Base-by-base conservation (phyloP, 2,888 invertebrate species). In the Anodontia alba region DNA sequence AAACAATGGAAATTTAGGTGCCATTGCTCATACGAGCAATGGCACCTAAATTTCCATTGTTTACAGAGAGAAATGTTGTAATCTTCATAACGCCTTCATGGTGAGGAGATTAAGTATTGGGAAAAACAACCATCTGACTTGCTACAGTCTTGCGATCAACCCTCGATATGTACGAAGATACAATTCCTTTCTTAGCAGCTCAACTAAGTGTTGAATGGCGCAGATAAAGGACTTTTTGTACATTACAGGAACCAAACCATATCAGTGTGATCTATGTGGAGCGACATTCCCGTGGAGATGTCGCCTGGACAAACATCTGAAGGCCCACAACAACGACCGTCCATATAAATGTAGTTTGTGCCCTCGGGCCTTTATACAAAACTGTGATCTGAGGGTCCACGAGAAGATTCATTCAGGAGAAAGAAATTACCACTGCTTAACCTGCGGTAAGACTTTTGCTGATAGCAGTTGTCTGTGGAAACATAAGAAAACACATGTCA, bases 251-350 rank as follows among this genome's bases (percentile, higher is more conserved):
- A 92, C 92, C 76, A 62, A 62, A 33, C 93, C 93, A n/a, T 94
- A 97, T 93, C 97, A 98, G 87, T 99, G 99, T 94, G 97, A 98
- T 92, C 95, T 98, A n/a, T 99, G 99, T 94, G 98, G 99, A 0
- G 97, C 98, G 0, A 98, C 98, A 10, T 99, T 99, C 93, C 98
- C 98, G 0, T 96, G 99, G 49, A 98, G 98, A 82, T 96, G 98
- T 1, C 98, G 98, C 93, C 96, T 99, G 71, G 98, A 98, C 94
- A 97, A 98, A 3, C 99, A 99, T 94, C 97, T 98, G 96, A 96
- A 98, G 36, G 98, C 98, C 85, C 99, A 99, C 93, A 98, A 98
- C 0, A 90, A 89, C 10, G 97, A 98, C 94, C 98, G 98, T 93
- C 99, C 99, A 0, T 98, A 96, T 94, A 96, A 96, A 78, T 99